phyloP scores from a whole-genome alignment of 1,140 invertebrate species.

The Apis dorsata region DNA sequence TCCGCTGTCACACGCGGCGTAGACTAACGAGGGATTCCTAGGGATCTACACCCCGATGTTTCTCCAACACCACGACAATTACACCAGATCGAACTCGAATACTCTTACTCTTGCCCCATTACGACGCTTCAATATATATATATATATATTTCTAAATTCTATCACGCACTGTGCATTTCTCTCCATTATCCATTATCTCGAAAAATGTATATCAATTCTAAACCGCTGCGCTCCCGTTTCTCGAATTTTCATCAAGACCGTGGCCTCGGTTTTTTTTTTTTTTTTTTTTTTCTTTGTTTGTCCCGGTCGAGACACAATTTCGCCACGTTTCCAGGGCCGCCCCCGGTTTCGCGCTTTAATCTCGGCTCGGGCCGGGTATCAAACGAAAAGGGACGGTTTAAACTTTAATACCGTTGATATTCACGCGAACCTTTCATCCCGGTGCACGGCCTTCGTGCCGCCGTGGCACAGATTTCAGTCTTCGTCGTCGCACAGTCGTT shows the following conservation, averaged over 20 bases:
- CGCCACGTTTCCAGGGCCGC: background rate
- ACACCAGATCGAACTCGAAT: no score
- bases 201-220: background rate
- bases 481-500: no score
- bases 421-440: conserved; percentile 11
- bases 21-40: conserved; percentile 28
- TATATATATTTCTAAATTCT: no score
- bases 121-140: no score
- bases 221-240: background rate
- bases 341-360: conserved; percentile 15
- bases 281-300: background rate
- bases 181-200: background rate
- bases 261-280: background rate
- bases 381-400: conserved; percentile 10
- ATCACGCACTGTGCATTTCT: no score
- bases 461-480: conserved; percentile 2
- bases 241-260: background rate
- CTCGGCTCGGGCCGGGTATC: conserved; percentile 4
- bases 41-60: background rate
- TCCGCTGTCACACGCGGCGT: background rate
- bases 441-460: background rate
- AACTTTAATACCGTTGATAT: conserved; percentile 38
- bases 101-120: no score
- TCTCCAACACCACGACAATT: background rate
- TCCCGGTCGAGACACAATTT: background rate